Percentiles rank a stretch among this genome's conserved stretches.
Conservation (phyloP, 1,140 invertebrate species). For the Macrocentrus cingulum region DNA sequence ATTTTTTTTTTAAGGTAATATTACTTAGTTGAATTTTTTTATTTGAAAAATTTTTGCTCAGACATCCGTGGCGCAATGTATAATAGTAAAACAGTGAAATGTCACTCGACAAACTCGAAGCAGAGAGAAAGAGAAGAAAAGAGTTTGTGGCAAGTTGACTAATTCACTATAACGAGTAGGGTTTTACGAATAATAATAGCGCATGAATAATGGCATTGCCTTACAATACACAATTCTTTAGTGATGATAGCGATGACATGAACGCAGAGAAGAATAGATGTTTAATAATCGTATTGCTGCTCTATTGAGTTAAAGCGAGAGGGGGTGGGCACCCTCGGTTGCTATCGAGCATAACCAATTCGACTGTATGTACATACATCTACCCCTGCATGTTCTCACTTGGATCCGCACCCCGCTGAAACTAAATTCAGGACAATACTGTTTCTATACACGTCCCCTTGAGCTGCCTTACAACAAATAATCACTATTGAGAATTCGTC, state of each 20-base stretch:
- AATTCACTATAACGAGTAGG: background rate
- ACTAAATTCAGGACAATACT: conserved; percentile 20
- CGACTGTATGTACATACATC: background rate
- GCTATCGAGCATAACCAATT: conserved; percentile 23
- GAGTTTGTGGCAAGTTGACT: background rate
- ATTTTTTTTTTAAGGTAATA: too few relatives aligned
- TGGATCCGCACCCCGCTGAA: conserved; percentile 4
- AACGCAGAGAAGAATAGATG: conserved; percentile 28
- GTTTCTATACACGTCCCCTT: conserved; percentile 6
- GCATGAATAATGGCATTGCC: too few relatives aligned
- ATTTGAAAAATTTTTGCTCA: too few relatives aligned
- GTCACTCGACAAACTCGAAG: too few relatives aligned
- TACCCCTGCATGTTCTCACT: background rate
- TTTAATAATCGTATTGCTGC: conserved; percentile 31
- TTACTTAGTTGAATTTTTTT: too few relatives aligned
- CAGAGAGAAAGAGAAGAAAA: too few relatives aligned
- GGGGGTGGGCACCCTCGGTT: conserved; percentile 20
- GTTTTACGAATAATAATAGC: background rate
- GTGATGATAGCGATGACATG: conserved; percentile 22
- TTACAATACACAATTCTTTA: conserved; percentile 25
- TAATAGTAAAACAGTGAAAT: too few relatives aligned
- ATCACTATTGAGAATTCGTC: conserved; percentile 22
- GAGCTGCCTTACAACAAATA: conserved; percentile 20
- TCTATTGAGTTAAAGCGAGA: conserved; percentile 29
- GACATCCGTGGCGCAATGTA: too few relatives aligned